phyloP scores from a whole-genome alignment of 2,888 invertebrate genomes.

The Drosophila falleni region DNA sequence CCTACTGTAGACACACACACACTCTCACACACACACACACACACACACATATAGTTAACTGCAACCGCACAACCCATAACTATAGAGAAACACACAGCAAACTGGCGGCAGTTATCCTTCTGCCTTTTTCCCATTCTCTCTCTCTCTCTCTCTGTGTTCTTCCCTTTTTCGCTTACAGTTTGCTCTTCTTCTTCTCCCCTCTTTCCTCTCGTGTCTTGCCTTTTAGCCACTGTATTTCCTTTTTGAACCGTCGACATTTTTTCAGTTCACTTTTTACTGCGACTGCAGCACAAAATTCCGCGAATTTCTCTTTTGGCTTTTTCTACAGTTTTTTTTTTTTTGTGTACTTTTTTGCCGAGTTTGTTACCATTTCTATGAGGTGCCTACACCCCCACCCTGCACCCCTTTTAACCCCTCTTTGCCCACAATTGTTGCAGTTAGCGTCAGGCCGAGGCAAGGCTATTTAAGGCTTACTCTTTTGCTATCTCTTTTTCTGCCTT shows the following conservation, averaged over 20 bases:
- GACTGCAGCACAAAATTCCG: slow-evolving; percentile 78
- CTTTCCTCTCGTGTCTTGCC: slow-evolving; percentile 5
- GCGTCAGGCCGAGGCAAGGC: slow-evolving; percentile 33
- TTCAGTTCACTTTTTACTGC: slow-evolving; percentile 64
- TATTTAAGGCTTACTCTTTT: slow-evolving; percentile 44
- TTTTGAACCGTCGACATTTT: slow-evolving; percentile 67
- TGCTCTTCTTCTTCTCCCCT: slow-evolving; percentile 9
- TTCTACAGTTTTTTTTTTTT: slow-evolving; percentile 18
- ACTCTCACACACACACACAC: slow-evolving; percentile 19
- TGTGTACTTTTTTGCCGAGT: slow-evolving; percentile 12
- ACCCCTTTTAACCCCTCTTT: not conserved
- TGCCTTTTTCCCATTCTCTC: not conserved
- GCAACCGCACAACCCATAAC: slow-evolving; percentile 27
- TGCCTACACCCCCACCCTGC: slow-evolving; percentile 21
- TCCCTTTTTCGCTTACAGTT: not conserved
- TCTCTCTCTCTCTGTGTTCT: not conserved
- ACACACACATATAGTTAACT: slow-evolving; percentile 14
- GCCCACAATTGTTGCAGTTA: slow-evolving; percentile 10
- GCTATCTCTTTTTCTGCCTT: slow-evolving; percentile 5
- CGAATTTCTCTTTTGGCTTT: slow-evolving; percentile 69
- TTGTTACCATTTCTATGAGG: slow-evolving; percentile 51
- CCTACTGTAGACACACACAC: slow-evolving; percentile 24
- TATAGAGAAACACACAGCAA: slow-evolving; percentile 17
- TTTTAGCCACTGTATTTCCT: slow-evolving; percentile 53
- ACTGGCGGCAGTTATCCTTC: slow-evolving; percentile 30